Conservation (phyloP, 2,888 invertebrate species). For the Tipula unca region DNA sequence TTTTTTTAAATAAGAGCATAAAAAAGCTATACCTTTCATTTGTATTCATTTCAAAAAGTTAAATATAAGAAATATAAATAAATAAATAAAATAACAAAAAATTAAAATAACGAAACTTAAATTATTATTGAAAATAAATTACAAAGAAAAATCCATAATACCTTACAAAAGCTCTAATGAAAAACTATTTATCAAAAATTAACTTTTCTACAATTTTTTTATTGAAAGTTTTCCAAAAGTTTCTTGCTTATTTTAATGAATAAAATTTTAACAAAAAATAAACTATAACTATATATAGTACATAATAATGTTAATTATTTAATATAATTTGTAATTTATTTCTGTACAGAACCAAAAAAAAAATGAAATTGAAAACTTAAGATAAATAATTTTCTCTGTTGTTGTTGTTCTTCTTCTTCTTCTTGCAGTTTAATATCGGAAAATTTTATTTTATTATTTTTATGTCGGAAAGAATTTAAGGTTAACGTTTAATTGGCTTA, state of each 20-base stretch:
- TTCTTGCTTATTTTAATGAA: background rate
- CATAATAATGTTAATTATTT: background rate
- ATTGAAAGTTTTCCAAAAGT: background rate
- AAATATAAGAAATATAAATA: background rate
- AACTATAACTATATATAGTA: background rate
- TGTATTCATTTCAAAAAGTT: background rate
- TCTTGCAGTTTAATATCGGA: background rate
- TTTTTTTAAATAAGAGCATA: background rate
- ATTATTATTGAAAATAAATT: background rate
- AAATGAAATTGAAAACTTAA: background rate
- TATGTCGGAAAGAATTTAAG: background rate
- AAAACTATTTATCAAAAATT: background rate
- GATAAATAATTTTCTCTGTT: background rate
- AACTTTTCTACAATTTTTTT: background rate
- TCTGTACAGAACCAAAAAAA: too few species aligned
- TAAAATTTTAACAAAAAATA: background rate
- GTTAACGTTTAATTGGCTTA: background rate
- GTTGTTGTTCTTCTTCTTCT: too few species aligned
- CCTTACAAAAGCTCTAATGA: background rate
- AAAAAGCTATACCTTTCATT: background rate
- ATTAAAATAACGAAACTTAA: background rate
- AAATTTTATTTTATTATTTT: background rate
- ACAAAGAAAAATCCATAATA: background rate
- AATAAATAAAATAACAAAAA: background rate
- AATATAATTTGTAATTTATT: background rate